These are phyloP conservation scores for Alethe castanea DNA, from an alignment of 2,113 vertebrate genomes.

Conservation along the genomic window DNA sequence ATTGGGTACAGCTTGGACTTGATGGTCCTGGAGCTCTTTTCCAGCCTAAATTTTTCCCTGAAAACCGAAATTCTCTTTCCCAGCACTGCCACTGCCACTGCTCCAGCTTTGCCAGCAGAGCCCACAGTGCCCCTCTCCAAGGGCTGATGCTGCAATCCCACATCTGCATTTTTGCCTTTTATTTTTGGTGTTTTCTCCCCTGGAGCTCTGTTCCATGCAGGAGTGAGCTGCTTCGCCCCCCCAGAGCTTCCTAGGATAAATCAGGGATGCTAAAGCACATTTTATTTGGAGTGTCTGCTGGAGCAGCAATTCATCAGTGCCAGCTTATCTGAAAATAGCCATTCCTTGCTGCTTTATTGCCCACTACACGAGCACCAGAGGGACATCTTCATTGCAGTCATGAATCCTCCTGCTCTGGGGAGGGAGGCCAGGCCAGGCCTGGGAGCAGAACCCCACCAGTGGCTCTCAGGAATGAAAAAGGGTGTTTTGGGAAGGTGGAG, in stretches of 20 bases:
- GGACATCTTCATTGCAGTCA: slow-evolving; percentile 5
- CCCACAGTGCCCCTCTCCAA: background rate
- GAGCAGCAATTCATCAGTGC: slow-evolving; percentile 44
- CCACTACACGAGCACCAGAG: background rate
- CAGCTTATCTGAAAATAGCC: slow-evolving; percentile 5
- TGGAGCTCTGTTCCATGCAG: background rate
- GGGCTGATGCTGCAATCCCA: background rate
- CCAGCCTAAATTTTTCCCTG: background rate
- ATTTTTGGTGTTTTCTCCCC: background rate
- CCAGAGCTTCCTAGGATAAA: background rate
- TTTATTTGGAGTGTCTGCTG: slow-evolving; percentile 38
- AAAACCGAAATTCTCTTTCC: background rate
- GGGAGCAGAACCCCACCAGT: background rate
- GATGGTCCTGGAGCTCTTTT: background rate
- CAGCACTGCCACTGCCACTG: background rate
- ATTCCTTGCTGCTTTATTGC: background rate
- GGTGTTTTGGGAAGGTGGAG: background rate
- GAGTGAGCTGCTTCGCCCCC: background rate
- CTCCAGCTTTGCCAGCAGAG: background rate
- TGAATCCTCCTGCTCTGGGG: background rate
- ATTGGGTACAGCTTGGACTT: background rate
- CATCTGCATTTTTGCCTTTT: background rate
- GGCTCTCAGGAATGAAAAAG: background rate
- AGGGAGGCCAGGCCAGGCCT: background rate
- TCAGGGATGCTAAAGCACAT: background rate